Evolutionary conservation across 2,888 invertebrate genomes (phyloP).

Genomic region (Penaeus monodon): DNA sequence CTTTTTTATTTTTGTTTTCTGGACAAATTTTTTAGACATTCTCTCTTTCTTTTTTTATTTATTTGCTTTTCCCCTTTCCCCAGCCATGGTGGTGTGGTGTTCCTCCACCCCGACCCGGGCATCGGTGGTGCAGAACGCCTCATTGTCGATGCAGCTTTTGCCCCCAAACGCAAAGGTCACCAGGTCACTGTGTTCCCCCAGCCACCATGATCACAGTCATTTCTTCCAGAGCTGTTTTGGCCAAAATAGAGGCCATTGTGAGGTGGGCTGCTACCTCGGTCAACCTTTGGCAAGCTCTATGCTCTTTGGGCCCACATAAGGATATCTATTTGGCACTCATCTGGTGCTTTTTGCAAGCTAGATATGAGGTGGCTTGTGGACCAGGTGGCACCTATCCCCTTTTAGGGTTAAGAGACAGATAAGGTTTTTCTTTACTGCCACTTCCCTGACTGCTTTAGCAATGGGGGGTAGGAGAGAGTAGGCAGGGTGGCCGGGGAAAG

Average conservation of each 20-base stretch:
- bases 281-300: slow-evolving; percentile 85
- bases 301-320: slow-evolving; percentile 94
- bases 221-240: slow-evolving; percentile 92
- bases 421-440: slow-evolving; percentile 91
- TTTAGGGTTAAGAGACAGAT: slow-evolving; percentile 78
- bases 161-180: slow-evolving; percentile 85
- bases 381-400: slow-evolving; percentile 87
- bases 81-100: slow-evolving; percentile 73
- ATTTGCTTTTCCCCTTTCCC: background rate
- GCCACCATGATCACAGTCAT: slow-evolving; percentile 92
- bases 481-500: too few relatives aligned
- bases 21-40: too few relatives aligned
- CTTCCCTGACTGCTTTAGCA: slow-evolving; percentile 96
- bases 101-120: slow-evolving; percentile 97
- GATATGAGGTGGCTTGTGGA: slow-evolving; percentile 87
- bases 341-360: slow-evolving; percentile 77
- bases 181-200: slow-evolving; percentile 88
- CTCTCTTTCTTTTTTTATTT: too few relatives aligned
- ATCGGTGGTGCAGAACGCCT: slow-evolving; percentile 98
- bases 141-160: slow-evolving; percentile 94
- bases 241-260: slow-evolving; percentile 71
- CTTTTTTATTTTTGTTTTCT: too few relatives aligned
- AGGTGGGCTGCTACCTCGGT: slow-evolving; percentile 94
- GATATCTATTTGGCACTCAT: slow-evolving; percentile 76
- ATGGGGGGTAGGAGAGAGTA: too few relatives aligned